Conservation (phyloP, 2,113 vertebrate genomes). For the Hippopotamus amphibius region DNA sequence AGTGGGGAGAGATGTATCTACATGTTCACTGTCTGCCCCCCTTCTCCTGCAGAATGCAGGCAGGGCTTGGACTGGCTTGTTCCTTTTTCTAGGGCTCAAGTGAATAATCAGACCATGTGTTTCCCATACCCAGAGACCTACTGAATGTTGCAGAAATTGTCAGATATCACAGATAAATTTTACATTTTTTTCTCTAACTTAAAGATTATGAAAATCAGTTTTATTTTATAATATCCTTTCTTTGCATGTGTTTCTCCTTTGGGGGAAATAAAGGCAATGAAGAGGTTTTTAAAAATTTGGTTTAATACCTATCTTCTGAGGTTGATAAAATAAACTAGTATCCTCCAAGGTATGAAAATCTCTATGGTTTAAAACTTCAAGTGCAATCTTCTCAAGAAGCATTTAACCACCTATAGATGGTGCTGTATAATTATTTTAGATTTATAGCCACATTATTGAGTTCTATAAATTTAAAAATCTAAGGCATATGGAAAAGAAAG, state of each 20-base stretch:
- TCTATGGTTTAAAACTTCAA: background rate
- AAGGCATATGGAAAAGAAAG: background rate
- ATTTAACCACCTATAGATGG: background rate
- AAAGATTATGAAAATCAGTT: background rate
- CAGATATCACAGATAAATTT: background rate
- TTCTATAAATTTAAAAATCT: background rate
- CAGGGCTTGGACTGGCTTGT: background rate
- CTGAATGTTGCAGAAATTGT: background rate
- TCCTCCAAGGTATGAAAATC: background rate
- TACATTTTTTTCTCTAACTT: background rate
- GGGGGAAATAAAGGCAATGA: background rate
- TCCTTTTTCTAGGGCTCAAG: background rate
- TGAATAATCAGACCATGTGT: background rate
- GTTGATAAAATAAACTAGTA: background rate
- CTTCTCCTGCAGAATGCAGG: background rate
- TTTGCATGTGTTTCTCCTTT: background rate
- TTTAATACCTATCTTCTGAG: background rate
- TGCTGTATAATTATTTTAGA: background rate
- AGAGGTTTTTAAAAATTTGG: background rate
- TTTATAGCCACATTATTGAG: background rate
- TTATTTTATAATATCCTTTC: background rate
- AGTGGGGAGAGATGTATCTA: background rate
- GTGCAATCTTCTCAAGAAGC: constrained; percentile 1
- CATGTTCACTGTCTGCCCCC: background rate
- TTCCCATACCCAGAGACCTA: background rate